phyloP scores from a whole-genome alignment of 2,888 invertebrate genomes.

The Conomelus anceps region DNA sequence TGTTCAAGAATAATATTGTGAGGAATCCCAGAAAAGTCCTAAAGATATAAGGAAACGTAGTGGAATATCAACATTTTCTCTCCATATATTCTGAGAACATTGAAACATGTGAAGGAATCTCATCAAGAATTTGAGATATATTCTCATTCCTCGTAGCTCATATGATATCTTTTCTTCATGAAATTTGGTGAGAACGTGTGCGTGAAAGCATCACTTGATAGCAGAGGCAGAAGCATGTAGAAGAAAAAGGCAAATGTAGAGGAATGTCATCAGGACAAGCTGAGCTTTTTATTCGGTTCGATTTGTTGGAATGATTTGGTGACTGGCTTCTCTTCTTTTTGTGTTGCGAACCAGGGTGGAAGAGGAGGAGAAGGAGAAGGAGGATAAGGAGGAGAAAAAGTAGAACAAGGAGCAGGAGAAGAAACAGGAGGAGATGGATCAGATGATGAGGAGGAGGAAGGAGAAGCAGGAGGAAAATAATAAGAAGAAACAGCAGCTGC shows the following conservation, averaged over 20 bases:
- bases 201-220: not conserved
- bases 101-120: not conserved
- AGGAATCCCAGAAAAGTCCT: no score
- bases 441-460: not conserved
- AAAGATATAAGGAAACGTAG: no score
- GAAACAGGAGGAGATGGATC: not conserved
- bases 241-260: not conserved
- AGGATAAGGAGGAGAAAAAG: not conserved
- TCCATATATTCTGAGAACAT: no score
- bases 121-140: not conserved
- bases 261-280: not conserved
- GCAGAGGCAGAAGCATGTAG: not conserved
- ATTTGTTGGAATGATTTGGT: no score
- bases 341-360: no score
- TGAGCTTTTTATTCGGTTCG: no score
- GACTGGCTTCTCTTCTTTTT: no score
- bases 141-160: not conserved
- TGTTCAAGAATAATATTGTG: no score
- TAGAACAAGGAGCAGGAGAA: not conserved
- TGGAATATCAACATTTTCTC: no score
- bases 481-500: not conserved
- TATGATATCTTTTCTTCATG: not conserved
- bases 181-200: not conserved
- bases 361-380: not conserved
- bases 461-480: not conserved